A percentile compares a stretch with the other conserved stretches of the same genome.
phyloP scores from a whole-genome alignment of 1,140 invertebrate genomes.

The Venturia canescens region DNA sequence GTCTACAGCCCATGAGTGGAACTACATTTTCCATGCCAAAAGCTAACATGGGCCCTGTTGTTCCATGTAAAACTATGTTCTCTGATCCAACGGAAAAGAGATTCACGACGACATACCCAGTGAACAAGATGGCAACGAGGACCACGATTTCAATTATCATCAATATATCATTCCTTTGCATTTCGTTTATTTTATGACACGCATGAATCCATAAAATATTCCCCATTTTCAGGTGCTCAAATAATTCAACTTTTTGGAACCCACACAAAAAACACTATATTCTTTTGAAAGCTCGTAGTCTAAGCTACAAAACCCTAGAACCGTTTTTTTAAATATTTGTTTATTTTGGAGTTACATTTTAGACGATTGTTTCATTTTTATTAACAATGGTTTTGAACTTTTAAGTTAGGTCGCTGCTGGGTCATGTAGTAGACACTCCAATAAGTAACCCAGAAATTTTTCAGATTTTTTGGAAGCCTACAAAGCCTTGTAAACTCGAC shows the following conservation, averaged over 20 bases:
- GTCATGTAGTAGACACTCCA: background rate
- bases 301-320: conserved; percentile 28
- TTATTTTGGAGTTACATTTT: background rate
- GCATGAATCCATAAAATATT: conserved; percentile 48
- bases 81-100: too few species aligned
- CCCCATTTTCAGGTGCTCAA: conserved; percentile 41
- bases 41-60: too few species aligned
- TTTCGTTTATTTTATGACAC: conserved; percentile 33
- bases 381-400: background rate
- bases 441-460: too few species aligned
- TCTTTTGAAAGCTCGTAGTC: conserved; percentile 45
- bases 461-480: background rate
- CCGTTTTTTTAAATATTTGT: conserved; percentile 3
- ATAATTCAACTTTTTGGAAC: conserved; percentile 43
- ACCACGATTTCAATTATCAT: too few species aligned
- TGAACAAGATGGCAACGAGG: too few species aligned
- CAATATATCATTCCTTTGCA: too few species aligned
- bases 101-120: too few species aligned
- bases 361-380: background rate
- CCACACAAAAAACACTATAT: conserved; percentile 38
- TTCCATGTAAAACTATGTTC: too few species aligned
- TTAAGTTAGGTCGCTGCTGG: background rate
- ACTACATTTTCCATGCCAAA: too few species aligned
- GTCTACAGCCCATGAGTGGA: too few species aligned
- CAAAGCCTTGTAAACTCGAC: background rate